Evolutionary conservation across 2,888 invertebrate species (phyloP), one percentile per base, ranked within the genome.

Genomic region (Dasypogon diadema): DNA sequence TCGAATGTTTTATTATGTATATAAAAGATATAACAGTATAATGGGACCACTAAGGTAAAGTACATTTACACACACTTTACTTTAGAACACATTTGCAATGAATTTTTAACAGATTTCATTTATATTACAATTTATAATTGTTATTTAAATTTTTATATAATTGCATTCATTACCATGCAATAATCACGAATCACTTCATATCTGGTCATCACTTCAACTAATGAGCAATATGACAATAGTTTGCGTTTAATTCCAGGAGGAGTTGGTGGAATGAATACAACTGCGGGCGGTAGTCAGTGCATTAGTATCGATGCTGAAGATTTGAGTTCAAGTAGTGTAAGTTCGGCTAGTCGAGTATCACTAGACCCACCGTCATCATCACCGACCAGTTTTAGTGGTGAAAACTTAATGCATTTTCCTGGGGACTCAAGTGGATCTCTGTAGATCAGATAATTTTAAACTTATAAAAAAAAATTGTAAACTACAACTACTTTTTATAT

Each of bases 291-390:
- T 81, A 89, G 89, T 74, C 90, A 91, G 30, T 90, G 90, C 80
- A 83, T 84, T 18, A 83, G 83, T 70, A 88, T 88, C 21, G 91
- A 92, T 80, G 81, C 89, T 63, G 94, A 94, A 83, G 94, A 94
- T 83, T 86, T 94, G 65, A 94, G 94, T 83, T 92, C 94, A 37
- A 94, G 94, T 85, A 94, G 94, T 84, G 92, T 94, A 82, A 94
- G 94, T 83, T 93, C 94, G 0, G 91, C 92, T 10, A 93, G 93
- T 81, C 90, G 93, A 73, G 92, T 93, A 12, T 94, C 93, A 0
- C 86, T 91, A 70, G 92, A 92, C 82, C 90, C 91, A 5, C 89
- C 91, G 58, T 83, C 84, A 75, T 90, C 91, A 24, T 91, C 91
- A 16, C 93, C 94, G 24, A 91, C 93, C 24, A 93, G 92, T 80